Evolutionary conservation across 2,797 vertebrate species (phyloP), one percentile per base, ranked within the genome.

Genomic region (Pipistrellus pygmaeus): DNA sequence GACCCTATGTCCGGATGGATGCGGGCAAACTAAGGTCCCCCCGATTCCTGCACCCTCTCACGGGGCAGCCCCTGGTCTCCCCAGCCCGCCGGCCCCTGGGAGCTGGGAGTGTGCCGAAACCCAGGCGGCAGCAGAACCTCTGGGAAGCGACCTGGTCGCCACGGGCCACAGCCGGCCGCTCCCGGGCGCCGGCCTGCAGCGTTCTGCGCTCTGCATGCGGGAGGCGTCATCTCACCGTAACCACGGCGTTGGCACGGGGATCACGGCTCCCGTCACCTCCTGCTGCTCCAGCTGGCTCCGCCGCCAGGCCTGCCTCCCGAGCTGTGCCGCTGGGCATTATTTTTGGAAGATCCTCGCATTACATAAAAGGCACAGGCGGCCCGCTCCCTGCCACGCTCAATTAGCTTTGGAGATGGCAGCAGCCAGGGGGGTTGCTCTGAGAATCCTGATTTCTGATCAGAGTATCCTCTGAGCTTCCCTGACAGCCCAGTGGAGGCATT

Each of bases 301-400:
- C 48, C 69, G 32, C 46, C 77, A 2, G 11, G 87, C 66, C 57
- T 20, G 9, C 23, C 1, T 20, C 12, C 20, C 1, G 2, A 89
- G 85, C 96, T 2, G 44, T 46, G 62, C 84, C 69, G 64, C 82
- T 32, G 69, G 25, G 73, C 41, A 25, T 60, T 94, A 93, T 95
- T 94, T 96, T 96, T 95, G 93, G 95, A 91, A 92, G 73, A 86
- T 83, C 83, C 91, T 94, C 95, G 90, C 85, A 88, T 95, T 88
- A 92, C 85, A 90, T 51, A 95, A 96, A 95, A 89, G 95, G 85
- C 93, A 48, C 66, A 53, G 91, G 62, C 87, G 85, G 84, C 57
- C 53, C 2, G 82, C 60, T 94, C 82, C 88, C 69, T 1, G 41
- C 48, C 44, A 89, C 81, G 87, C 75, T 93, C 95, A 76, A 95